Conservation (phyloP, 2,797 vertebrate genomes). For the Paguma larvata region DNA sequence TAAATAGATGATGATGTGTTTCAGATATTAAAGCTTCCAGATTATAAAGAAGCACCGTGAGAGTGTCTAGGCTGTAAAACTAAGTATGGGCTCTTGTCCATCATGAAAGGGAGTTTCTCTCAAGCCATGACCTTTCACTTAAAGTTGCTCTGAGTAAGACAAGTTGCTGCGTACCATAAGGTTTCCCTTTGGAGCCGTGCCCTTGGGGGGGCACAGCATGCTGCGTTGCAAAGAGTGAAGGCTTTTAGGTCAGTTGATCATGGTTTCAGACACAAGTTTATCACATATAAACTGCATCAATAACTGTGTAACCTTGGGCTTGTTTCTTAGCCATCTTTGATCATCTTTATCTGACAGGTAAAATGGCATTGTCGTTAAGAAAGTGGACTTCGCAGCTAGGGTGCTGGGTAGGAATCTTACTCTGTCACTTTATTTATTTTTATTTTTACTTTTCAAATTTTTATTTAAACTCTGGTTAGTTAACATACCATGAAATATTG, state of each 20-base stretch:
- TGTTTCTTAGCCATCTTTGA: not conserved
- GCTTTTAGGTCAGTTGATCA: not conserved
- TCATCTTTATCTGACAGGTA: not conserved
- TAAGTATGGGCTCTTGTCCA: not conserved
- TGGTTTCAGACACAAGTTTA: not conserved
- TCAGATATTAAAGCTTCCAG: not conserved
- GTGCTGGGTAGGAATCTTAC: not conserved
- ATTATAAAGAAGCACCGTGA: not conserved
- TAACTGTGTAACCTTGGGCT: not conserved
- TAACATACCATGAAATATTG: too few relatives aligned
- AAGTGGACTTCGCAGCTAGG: not conserved
- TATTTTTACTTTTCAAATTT: too few relatives aligned
- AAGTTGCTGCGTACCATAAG: not conserved
- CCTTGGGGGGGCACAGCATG: not conserved
- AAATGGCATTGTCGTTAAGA: not conserved
- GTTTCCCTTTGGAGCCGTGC: not conserved
- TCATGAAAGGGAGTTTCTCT: constrained; percentile 16
- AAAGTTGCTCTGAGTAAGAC: not conserved
- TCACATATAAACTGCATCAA: not conserved
- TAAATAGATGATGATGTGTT: constrained; percentile 23
- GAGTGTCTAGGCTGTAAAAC: not conserved
- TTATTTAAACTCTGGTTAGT: too few relatives aligned
- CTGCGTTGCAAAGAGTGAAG: not conserved
- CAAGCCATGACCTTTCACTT: constrained; percentile 8
- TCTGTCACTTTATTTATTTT: too few relatives aligned